Percentiles rank a stretch among this genome's conserved stretches.
phyloP scores from a whole-genome alignment of 2,888 invertebrate genomes.

The Miltochrista miniata region DNA sequence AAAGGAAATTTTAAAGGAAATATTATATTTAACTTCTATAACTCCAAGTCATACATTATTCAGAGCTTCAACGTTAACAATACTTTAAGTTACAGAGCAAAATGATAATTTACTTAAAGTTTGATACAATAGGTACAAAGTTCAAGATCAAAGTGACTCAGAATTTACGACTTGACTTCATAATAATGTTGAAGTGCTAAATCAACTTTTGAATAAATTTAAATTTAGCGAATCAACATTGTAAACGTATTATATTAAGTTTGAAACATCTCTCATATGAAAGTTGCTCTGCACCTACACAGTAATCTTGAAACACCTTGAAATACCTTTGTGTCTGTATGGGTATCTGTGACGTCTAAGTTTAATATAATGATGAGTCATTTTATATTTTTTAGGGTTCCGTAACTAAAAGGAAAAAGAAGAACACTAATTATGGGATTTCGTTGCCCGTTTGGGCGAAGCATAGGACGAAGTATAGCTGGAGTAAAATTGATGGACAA shows the following conservation, averaged over 20 bases:
- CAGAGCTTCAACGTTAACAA: not conserved
- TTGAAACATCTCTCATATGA: not conserved
- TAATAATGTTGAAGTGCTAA: constrained; percentile 20
- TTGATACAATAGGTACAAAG: constrained; percentile 10
- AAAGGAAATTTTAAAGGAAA: not conserved
- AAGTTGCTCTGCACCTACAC: not conserved
- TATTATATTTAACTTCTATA: too few species aligned
- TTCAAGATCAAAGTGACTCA: constrained; percentile 12
- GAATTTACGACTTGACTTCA: constrained; percentile 36
- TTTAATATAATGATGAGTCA: too few species aligned
- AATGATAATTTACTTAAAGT: constrained; percentile 30
- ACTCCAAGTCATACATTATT: not conserved
- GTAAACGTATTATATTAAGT: not conserved
- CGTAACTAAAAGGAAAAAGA: too few species aligned
- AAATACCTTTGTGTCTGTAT: too few species aligned
- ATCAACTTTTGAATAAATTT: constrained; percentile 13
- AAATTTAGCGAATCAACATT: not conserved
- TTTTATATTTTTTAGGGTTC: too few species aligned
- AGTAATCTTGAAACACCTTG: not conserved
- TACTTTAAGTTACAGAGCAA: constrained; percentile 25
- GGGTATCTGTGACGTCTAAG: too few species aligned
- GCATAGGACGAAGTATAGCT: too few species aligned
- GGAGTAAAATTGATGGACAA: too few species aligned
- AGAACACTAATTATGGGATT: too few species aligned
- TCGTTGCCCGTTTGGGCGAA: too few species aligned